Evolutionary conservation across 2,113 vertebrate species (phyloP).

Genomic region (Oreotragus oreotragus): DNA sequence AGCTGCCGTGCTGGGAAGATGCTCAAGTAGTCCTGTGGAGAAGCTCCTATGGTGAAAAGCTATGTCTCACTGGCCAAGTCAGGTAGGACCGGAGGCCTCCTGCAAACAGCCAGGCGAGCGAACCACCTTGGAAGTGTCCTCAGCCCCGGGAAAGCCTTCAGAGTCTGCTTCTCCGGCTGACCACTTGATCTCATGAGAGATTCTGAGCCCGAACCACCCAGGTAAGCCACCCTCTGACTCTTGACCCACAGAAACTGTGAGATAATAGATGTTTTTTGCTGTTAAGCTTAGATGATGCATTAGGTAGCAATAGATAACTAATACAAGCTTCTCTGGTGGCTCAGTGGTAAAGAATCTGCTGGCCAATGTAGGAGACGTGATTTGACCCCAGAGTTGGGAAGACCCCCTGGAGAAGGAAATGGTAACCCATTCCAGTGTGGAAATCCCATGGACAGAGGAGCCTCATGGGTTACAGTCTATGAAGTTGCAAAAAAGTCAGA

Average conservation of each 20-base stretch:
- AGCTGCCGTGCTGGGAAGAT: background rate
- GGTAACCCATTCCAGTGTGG: background rate
- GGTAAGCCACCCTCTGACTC: background rate
- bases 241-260: background rate
- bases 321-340: background rate
- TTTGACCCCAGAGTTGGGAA: background rate
- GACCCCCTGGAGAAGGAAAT: background rate
- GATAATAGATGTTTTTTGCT: background rate
- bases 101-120: background rate
- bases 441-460: background rate
- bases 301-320: background rate
- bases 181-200: background rate
- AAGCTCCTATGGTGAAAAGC: background rate
- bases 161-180: background rate
- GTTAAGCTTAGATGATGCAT: background rate
- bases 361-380: background rate
- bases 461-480: background rate
- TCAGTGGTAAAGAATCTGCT: background rate
- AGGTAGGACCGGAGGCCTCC: background rate
- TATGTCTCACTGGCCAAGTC: background rate
- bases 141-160: background rate
- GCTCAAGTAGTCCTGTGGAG: background rate
- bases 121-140: background rate
- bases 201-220: background rate
- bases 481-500: background rate